Conservation (phyloP, 2,888 invertebrate species). For the Dascillus cervinus region DNA sequence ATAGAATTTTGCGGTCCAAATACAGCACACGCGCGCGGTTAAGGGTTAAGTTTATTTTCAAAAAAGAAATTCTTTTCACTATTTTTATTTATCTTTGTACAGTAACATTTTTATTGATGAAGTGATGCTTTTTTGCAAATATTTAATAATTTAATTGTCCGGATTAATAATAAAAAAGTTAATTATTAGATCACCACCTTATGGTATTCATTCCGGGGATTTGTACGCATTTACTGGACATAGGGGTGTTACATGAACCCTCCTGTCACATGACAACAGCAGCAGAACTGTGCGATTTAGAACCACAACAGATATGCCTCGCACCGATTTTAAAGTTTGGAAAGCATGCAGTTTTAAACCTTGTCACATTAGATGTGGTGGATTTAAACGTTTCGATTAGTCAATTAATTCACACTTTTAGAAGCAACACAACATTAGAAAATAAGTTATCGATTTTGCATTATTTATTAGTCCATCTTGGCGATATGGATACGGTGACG, state of each 20-base stretch:
- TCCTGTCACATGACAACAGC: slow-evolving; percentile 71
- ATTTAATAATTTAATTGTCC: too few species aligned
- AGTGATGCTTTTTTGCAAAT: too few species aligned
- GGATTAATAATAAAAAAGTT: too few species aligned
- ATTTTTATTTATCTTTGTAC: slow-evolving; percentile 1
- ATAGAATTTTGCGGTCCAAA: too few species aligned
- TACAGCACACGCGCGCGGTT: too few species aligned
- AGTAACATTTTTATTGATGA: slow-evolving; percentile 4
- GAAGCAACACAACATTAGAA: slow-evolving; percentile 57
- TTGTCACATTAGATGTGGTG: slow-evolving; percentile 66
- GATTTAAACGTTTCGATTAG: slow-evolving; percentile 57
- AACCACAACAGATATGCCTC: slow-evolving; percentile 51
- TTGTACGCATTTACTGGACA: slow-evolving; percentile 79
- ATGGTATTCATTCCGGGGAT: slow-evolving; percentile 76
- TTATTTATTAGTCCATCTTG: slow-evolving; percentile 70
- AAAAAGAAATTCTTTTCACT: too few species aligned
- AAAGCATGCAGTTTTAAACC: slow-evolving; percentile 52
- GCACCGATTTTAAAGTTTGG: slow-evolving; percentile 57
- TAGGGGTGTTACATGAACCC: slow-evolving; percentile 76
- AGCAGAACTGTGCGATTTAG: slow-evolving; percentile 54
- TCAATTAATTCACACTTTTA: slow-evolving; percentile 61
- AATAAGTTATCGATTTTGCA: slow-evolving; percentile 76
- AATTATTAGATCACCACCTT: slow-evolving; percentile 68
- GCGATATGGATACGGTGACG: slow-evolving; percentile 65
- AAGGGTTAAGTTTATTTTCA: too few species aligned